phyloP scores from a whole-genome alignment of 1,140 invertebrate genomes.

The Drosophila kanapiae region DNA sequence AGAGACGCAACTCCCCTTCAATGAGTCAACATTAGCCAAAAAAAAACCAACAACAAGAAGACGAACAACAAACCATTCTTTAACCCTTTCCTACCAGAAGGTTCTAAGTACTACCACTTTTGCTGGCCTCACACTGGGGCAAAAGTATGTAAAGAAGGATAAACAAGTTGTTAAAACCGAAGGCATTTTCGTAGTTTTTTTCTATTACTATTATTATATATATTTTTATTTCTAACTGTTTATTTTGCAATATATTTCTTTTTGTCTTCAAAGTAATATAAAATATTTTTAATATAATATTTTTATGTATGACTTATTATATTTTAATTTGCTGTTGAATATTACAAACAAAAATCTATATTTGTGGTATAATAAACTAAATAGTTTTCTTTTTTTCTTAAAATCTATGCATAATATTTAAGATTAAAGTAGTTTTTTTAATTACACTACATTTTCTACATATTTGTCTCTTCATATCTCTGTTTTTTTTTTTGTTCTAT shows the following conservation, averaged over 20 bases:
- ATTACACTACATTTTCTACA: background rate
- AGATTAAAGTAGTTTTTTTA: background rate
- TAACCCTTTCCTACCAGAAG: slow-evolving; percentile 4
- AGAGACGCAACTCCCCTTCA: slow-evolving; percentile 26
- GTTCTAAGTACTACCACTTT: slow-evolving; percentile 1
- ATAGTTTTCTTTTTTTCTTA: too few species aligned
- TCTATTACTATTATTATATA: too few species aligned
- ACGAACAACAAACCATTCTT: background rate
- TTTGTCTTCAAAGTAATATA: too few species aligned
- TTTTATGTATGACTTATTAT: too few species aligned
- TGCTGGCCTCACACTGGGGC: background rate
- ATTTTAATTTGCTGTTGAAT: too few species aligned
- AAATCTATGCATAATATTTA: too few species aligned
- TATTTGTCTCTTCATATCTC: background rate
- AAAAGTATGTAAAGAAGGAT: background rate
- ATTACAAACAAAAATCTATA: too few species aligned
- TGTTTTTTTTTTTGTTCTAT: background rate
- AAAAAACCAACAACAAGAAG: slow-evolving; percentile 9
- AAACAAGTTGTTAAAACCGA: too few species aligned
- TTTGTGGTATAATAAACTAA: too few species aligned
- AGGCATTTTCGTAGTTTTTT: background rate
- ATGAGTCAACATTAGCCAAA: slow-evolving; percentile 56
- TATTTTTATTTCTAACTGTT: too few species aligned
- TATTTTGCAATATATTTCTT: too few species aligned
- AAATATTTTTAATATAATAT: too few species aligned